A percentile compares a stretch with the other conserved stretches of the same genome.
phyloP scores from a whole-genome alignment of 2,888 invertebrate genomes.

The Cyclophora punctaria region DNA sequence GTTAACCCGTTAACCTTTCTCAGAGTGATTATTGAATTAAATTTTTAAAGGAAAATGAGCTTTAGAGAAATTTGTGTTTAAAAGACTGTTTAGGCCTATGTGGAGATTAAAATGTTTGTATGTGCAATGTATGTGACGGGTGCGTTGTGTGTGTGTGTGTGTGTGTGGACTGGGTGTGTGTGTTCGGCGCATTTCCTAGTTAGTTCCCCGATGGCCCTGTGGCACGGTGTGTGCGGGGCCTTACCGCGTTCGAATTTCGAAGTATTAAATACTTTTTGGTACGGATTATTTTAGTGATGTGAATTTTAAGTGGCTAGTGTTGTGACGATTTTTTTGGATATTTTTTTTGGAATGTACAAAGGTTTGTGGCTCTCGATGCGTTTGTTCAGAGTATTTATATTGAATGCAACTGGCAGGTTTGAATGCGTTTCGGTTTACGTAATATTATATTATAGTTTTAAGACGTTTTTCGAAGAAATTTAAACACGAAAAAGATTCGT shows the following conservation, averaged over 20 bases:
- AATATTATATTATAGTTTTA: no score
- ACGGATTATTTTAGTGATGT: constrained; percentile 15
- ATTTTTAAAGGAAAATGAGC: constrained; percentile 4
- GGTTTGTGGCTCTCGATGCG: constrained; percentile 31
- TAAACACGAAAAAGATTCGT: no score
- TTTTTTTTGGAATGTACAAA: constrained; percentile 35
- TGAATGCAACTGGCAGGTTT: constrained; percentile 14
- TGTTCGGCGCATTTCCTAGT: constrained; percentile 66
- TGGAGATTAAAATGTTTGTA: constrained; percentile 15
- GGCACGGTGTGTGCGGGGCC: constrained; percentile 69
- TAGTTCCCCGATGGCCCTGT: constrained; percentile 67
- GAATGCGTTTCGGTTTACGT: background rate
- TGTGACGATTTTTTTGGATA: constrained; percentile 28
- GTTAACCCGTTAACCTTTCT: constrained; percentile 1
- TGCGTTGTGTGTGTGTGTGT: constrained; percentile 33
- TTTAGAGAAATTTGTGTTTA: background rate
- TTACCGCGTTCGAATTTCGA: constrained; percentile 53
- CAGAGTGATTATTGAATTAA: constrained; percentile 9
- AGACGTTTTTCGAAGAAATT: no score
- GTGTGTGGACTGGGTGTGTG: constrained; percentile 44
- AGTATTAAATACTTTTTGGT: constrained; percentile 9
- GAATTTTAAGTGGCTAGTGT: constrained; percentile 18
- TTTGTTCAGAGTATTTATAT: constrained; percentile 10
- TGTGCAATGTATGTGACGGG: constrained; percentile 13
- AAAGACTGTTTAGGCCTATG: constrained; percentile 25